Evolutionary conservation across 1,140 invertebrate genomes (phyloP).

Genomic region (Drosophila tsacasi): DNA sequence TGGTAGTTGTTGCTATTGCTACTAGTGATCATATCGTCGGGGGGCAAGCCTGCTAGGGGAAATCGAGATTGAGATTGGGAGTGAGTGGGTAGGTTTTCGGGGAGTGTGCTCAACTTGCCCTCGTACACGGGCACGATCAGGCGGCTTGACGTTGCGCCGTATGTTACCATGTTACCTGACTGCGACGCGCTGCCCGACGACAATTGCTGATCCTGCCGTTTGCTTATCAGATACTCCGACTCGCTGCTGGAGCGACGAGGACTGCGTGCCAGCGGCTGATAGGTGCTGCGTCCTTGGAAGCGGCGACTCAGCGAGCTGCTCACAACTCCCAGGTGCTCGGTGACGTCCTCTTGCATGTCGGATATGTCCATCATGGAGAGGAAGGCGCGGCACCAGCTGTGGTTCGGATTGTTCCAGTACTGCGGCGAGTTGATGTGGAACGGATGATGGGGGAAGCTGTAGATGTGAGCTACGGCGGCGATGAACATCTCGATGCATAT

Average conservation of each 20-base stretch:
- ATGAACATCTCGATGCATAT: constrained; percentile 99
- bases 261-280: constrained; percentile 88
- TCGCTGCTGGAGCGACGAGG: constrained; percentile 86
- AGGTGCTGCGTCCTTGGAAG: constrained; percentile 90
- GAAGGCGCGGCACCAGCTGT: constrained; percentile 88
- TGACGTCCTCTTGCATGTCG: constrained; percentile 95
- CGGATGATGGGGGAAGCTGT: constrained; percentile 96
- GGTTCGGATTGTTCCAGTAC: constrained; percentile 83
- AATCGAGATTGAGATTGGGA: constrained; percentile 71
- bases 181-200: constrained; percentile 39
- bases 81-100: constrained; percentile 60
- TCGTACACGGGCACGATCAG: constrained; percentile 67
- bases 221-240: constrained; percentile 80
- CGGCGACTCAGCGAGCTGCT: constrained; percentile 91
- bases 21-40: constrained; percentile 50
- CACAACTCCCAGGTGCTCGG: constrained; percentile 96
- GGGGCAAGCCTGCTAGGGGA: constrained; percentile 72
- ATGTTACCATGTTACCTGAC: constrained; percentile 67
- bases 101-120: constrained; percentile 57
- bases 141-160: constrained; percentile 68
- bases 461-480: constrained; percentile 97
- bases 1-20: constrained; percentile 77
- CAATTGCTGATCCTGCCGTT: constrained; percentile 62
- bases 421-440: constrained; percentile 87
- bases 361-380: constrained; percentile 97